Evolutionary conservation across 2,797 vertebrate species (phyloP).

Genomic region (Falco concolor): DNA sequence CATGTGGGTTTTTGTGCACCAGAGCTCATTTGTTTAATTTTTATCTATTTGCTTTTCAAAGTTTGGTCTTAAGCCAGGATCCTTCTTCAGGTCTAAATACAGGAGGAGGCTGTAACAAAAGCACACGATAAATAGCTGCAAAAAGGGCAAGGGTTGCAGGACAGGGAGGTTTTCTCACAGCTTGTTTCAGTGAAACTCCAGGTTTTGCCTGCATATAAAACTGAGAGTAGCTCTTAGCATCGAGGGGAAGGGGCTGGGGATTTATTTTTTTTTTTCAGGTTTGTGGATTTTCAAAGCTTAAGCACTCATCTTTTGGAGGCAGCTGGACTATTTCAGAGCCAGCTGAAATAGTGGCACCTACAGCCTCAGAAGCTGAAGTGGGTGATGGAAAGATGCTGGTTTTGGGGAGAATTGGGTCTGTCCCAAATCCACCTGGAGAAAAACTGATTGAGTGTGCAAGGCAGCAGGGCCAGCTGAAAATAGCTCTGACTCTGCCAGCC

Average conservation of each 20-base stretch:
- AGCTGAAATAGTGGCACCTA: not conserved
- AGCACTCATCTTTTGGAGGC: not conserved
- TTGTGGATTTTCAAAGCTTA: not conserved
- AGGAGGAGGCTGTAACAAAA: not conserved
- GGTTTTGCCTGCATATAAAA: not conserved
- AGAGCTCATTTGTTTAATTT: not conserved
- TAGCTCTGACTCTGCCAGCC: not conserved
- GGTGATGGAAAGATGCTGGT: not conserved
- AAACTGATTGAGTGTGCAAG: not conserved
- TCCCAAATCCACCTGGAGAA: not conserved
- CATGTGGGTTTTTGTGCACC: fast-evolving
- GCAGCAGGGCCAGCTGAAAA: not conserved
- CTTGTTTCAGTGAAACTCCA: not conserved
- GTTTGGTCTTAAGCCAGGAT: not conserved
- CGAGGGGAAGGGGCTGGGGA: not conserved
- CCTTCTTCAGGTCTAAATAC: not conserved
- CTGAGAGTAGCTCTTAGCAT: not conserved
- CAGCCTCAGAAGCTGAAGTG: not conserved
- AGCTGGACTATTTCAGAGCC: not conserved
- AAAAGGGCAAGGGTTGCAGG: not conserved
- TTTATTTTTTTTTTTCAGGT: not conserved
- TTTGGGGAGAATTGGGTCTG: not conserved
- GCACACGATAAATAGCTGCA: not conserved
- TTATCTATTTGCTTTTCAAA: not conserved
- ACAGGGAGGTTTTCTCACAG: fast-evolving